Conservation (phyloP, 1,140 invertebrate genomes). For the Scaptomyza montana region DNA sequence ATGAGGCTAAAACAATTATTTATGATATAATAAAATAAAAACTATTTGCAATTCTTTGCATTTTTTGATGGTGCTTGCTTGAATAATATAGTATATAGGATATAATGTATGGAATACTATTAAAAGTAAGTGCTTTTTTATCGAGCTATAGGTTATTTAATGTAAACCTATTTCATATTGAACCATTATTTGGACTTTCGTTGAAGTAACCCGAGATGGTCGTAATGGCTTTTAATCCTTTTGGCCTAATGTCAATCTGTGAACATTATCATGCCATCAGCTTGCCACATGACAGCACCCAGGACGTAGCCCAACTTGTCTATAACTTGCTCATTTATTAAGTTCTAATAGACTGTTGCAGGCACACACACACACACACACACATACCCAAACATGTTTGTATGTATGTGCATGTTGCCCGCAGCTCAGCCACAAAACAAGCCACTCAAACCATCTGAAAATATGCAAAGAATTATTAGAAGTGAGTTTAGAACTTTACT, state of each 20-base stretch:
- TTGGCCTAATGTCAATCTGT: constrained; percentile 39
- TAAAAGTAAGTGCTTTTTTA: too few relatives aligned
- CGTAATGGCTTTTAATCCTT: constrained; percentile 15
- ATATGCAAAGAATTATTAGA: constrained; percentile 69
- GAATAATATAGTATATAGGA: too few relatives aligned
- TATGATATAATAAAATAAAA: too few relatives aligned
- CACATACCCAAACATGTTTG: not conserved
- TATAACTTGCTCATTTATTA: constrained; percentile 69
- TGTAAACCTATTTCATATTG: not conserved
- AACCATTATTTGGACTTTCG: not conserved
- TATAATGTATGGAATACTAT: too few relatives aligned
- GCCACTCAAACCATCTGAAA: constrained; percentile 47
- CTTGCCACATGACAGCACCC: constrained; percentile 14
- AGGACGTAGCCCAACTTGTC: constrained; percentile 31
- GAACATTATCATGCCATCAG: constrained; percentile 24
- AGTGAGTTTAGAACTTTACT: constrained; percentile 43
- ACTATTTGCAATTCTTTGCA: too few relatives aligned
- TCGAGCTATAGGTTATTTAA: too few relatives aligned
- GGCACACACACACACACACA: not conserved
- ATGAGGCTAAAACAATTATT: too few relatives aligned
- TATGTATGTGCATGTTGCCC: not conserved
- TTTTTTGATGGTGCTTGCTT: too few relatives aligned
- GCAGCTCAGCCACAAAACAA: constrained; percentile 43
- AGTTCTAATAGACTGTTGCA: constrained; percentile 63
- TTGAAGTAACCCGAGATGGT: not conserved